phyloP scores from a whole-genome alignment of 53 echinoderm and acorn worm genomes.

The Holothuria leucospilota region DNA sequence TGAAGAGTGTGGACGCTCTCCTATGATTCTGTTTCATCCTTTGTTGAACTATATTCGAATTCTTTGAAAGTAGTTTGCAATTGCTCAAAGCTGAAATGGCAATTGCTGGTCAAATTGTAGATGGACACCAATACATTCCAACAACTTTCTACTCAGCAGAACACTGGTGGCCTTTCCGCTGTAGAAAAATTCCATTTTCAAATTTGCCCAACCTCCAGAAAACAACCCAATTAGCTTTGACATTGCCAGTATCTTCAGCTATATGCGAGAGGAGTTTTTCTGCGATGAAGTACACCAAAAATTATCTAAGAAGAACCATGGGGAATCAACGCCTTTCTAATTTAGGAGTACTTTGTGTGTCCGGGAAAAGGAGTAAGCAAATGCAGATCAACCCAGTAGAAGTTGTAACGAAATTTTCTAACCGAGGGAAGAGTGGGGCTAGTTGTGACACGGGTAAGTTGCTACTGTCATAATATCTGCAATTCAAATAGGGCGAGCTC shows the following conservation, averaged over 20 bases:
- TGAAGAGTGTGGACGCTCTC: slow-evolving; percentile 29
- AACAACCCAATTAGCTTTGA: neutral
- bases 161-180: neutral
- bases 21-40: slow-evolving; percentile 24
- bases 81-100: slow-evolving; percentile 33
- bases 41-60: slow-evolving; percentile 17
- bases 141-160: too few species aligned
- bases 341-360: too few species aligned
- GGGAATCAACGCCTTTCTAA: slow-evolving; percentile 36
- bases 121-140: neutral
- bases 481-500: too few species aligned
- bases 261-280: slow-evolving; percentile 47
- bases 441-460: too few species aligned
- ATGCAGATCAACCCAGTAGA: too few species aligned
- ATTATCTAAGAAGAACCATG: slow-evolving; percentile 43
- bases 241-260: slow-evolving; percentile 37
- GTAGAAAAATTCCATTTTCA: neutral
- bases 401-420: too few species aligned
- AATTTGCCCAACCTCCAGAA: neutral
- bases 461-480: too few species aligned
- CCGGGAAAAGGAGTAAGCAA: too few species aligned
- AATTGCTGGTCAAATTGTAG: slow-evolving; percentile 19
- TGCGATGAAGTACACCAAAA: slow-evolving; percentile 48
- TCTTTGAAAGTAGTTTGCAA: neutral
- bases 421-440: too few species aligned